Evolutionary conservation across 2,113 vertebrate genomes (phyloP), one percentile per base, ranked within the genome.

Genomic region (Melospiza georgiana): DNA sequence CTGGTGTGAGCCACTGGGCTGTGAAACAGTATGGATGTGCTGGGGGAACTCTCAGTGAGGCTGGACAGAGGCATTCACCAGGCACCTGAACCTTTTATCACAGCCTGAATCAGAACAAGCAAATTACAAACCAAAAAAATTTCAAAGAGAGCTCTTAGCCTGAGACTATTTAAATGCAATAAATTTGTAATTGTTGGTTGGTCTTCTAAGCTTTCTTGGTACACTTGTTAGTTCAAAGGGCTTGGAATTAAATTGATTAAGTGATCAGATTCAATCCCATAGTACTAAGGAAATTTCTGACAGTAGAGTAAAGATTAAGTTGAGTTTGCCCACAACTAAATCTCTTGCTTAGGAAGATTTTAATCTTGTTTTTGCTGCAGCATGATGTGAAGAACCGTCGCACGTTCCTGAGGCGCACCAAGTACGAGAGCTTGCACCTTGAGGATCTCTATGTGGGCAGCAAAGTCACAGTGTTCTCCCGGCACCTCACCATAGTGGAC

Each of bases 381-480:
- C 99, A 98, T 90, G 99, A 99, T 31, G 94, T 99, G 52, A 99
- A 99, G 97, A 99, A 99, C 93, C 99, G 98, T 55, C 98, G 98
- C 31, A 98, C 96, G 33, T 99, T 99, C 92, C 94, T 99, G 92
- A 98, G 98, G 84, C 97, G 98, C 89, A 99, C 98, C 52, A 98
- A 97, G 91, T 99, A 99, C 48, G 98, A 99, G 2, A 97, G 97
- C n/a, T 77, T 99, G 24, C 98, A 97, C 48, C 95, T 97, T 9
- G 98, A 99, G 93, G 99, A 99, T 96, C 97, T 99, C 48, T 99
- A 99, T 52, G 97, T 99, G 74, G 99, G 99, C 91, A 99, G 98
- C 95, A 99, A 98, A 76, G 98, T 99, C 49, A 99, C 98, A 12
- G 74, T 99, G 11, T 99, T 99, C 95, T 99, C 99, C 30, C 98